Evolutionary conservation across 2,888 invertebrate species (phyloP).

Genomic region (Saturnia pavonia): DNA sequence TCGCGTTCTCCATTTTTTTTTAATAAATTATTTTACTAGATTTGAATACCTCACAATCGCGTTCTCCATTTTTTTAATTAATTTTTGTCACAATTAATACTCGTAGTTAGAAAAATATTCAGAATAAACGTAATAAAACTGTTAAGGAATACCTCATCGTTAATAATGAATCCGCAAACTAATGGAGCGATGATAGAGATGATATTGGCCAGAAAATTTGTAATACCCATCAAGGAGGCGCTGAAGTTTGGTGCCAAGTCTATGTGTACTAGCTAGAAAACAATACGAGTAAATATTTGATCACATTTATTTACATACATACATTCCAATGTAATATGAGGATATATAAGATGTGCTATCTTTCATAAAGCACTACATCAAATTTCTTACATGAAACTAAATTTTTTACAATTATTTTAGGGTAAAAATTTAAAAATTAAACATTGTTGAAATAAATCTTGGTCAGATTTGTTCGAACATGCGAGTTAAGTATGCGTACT

Average conservation of each 20-base stretch:
- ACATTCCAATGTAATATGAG: background rate
- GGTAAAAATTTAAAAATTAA: too few relatives aligned
- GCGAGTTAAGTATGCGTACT: background rate
- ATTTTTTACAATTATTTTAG: too few relatives aligned
- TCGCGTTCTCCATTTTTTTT: background rate
- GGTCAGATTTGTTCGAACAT: too few relatives aligned
- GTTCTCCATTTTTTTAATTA: too few relatives aligned
- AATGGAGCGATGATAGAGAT: constrained; percentile 87
- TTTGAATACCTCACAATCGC: too few relatives aligned
- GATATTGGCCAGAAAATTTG: constrained; percentile 85
- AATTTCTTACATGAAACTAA: background rate
- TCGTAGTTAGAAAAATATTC: background rate
- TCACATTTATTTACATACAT: background rate
- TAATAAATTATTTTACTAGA: too few relatives aligned
- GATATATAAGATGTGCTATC: too few relatives aligned
- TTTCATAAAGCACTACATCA: background rate
- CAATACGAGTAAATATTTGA: background rate
- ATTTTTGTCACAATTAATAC: too few relatives aligned
- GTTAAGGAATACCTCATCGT: constrained; percentile 74
- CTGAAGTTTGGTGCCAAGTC: constrained; percentile 89
- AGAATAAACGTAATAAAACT: background rate
- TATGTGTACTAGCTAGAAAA: constrained; percentile 84
- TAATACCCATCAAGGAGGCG: constrained; percentile 88
- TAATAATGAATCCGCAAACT: constrained; percentile 82
- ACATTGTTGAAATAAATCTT: too few relatives aligned